Conservation (phyloP, 2,888 invertebrate genomes). For the Pristionchus maxplancki region DNA sequence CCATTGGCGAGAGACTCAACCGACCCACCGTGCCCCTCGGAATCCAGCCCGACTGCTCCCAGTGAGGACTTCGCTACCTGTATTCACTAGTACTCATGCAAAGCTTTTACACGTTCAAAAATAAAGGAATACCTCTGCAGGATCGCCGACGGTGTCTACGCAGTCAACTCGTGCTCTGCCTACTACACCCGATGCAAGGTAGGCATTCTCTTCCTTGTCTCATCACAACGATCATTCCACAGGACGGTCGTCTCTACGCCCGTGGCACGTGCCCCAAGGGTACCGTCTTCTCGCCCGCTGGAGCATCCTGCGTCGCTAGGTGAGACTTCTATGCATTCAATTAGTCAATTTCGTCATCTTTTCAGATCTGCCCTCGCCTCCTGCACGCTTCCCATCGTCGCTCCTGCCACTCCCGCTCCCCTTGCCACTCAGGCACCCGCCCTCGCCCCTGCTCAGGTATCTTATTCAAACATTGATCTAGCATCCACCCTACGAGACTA, state of each 20-base stretch:
- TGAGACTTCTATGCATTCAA: background rate
- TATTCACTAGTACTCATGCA: background rate
- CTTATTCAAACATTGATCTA: background rate
- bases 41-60: background rate
- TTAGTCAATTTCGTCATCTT: background rate
- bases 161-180: conserved; percentile 16
- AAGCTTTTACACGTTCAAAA: background rate
- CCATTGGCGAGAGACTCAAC: background rate
- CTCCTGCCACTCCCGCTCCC: background rate
- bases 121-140: background rate
- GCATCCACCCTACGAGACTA: too few relatives aligned
- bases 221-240: background rate
- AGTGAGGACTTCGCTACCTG: background rate
- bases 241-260: conserved; percentile 29
- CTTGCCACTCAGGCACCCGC: conserved; percentile 3
- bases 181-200: conserved; percentile 39
- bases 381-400: background rate
- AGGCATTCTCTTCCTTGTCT: background rate
- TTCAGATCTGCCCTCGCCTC: background rate
- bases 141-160: conserved; percentile 40
- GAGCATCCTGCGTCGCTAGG: background rate
- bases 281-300: background rate
- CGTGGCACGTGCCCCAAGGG: conserved; percentile 38
- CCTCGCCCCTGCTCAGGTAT: conserved; percentile 2
- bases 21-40: conserved; percentile 37